Base-by-base conservation (phyloP, 2,113 vertebrate species). In the Mormyrus iriodes region DNA sequence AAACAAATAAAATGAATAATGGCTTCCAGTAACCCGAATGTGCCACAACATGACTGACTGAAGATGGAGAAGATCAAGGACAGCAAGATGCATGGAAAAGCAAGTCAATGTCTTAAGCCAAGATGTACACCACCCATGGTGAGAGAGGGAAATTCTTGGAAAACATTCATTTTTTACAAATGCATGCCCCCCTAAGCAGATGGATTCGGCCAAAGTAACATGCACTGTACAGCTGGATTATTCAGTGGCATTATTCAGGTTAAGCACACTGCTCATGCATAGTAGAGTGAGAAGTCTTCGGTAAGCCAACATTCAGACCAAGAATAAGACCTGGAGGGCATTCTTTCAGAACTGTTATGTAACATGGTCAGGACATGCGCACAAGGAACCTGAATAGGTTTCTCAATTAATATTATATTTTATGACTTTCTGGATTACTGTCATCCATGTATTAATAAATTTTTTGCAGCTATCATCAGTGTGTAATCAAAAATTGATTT, bases 21-120 rank as follows among this genome's bases (percentile, higher is more conserved):
- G 46, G 27, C 52, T 89, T 92, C 88, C 51, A 88, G 76, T 85
- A 46, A 87, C 79, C 46, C 42, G 88, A 86, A 83, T 35, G 82
- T 88, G 35, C 65, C 49, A 53, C 85, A 69, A 84, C 84, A 88
- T n/a, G 27, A 79, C 21, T 87, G 51, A 27, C 83, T 17, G 48
- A 51, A 85, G n/a, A 58, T 49, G 46, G 42, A 85, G 46, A 58
- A 53, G 48, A 58, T n/a, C 76, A 85, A 84, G 46, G 24, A 84
- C 48, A 53, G 31, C 35, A 86, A 51, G 5, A 6, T 31, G 51
- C 49, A 52, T 48, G 46, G n/a, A 44, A 89, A 87, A n/a, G 31
- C 19, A n/a, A 65, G 65, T 51, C 69, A 51, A 44, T 51, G 65
- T 48, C 48, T 84, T 73, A 51, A n/a, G 87, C 44, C 65, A 88